Evolutionary conservation across 2,888 invertebrate species (phyloP).

Genomic region (Diaperis boleti): DNA sequence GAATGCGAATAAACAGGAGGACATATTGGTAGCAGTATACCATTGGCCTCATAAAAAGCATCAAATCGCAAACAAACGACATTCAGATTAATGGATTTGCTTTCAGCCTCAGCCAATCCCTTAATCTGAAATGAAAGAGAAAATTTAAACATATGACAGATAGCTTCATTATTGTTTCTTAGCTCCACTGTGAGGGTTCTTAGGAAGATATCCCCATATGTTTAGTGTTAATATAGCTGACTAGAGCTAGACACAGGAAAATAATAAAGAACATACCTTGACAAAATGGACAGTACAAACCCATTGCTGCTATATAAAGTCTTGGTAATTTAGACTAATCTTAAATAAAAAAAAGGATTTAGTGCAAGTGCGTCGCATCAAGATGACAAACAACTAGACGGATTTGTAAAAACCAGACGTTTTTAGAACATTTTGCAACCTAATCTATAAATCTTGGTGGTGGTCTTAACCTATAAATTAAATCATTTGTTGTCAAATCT

Average conservation of each 20-base stretch:
- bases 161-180: conserved; percentile 54
- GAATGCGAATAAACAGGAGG: conserved; percentile 78
- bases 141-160: conserved; percentile 54
- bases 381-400: too few relatives aligned
- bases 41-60: conserved; percentile 74
- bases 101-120: conserved; percentile 71
- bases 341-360: not conserved
- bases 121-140: conserved; percentile 66
- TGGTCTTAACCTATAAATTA: too few relatives aligned
- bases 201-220: conserved; percentile 56
- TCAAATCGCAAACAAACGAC: conserved; percentile 84
- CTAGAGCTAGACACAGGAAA: conserved; percentile 21
- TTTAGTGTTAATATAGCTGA: conserved; percentile 49
- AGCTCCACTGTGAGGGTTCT: conserved; percentile 28
- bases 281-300: not conserved
- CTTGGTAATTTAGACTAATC: too few relatives aligned
- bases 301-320: not conserved
- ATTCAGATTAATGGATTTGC: conserved; percentile 81
- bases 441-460: too few relatives aligned
- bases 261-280: conserved; percentile 44
- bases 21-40: conserved; percentile 72
- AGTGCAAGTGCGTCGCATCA: too few relatives aligned
- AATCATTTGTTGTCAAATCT: too few relatives aligned
- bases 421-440: too few relatives aligned
- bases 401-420: too few relatives aligned